phyloP scores from a whole-genome alignment of 2,113 vertebrate species.

The Corythornis cristatus region DNA sequence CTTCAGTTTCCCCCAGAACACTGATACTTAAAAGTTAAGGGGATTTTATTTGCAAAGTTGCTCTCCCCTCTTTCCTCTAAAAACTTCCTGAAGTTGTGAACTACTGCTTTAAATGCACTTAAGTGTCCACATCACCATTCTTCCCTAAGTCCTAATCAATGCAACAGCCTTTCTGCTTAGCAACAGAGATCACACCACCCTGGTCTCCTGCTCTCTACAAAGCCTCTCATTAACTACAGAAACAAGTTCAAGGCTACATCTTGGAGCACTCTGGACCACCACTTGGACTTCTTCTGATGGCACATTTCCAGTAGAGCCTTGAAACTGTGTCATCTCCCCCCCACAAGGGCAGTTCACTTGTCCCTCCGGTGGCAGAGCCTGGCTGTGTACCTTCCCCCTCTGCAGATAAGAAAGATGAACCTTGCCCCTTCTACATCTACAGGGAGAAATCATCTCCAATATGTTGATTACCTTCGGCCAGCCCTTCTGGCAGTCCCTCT shows the following conservation, averaged over 20 bases:
- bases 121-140: not conserved
- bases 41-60: not conserved
- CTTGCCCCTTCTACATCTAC: constrained; percentile 38
- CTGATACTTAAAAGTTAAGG: not conserved
- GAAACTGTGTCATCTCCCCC: not conserved
- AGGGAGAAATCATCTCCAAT: constrained; percentile 44
- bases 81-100: constrained; percentile 13
- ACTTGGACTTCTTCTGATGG: not conserved
- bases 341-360: not conserved
- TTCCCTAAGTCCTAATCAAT: not conserved
- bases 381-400: not conserved
- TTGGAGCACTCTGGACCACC: constrained; percentile 1
- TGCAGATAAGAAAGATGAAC: constrained; percentile 57
- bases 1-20: not conserved
- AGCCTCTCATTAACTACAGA: not conserved
- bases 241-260: constrained; percentile 25
- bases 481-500: not conserved
- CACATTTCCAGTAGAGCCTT: not conserved
- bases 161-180: constrained; percentile 21
- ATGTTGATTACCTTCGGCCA: not conserved
- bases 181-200: not conserved
- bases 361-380: not conserved
- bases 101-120: not conserved
- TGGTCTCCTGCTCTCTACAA: not conserved
- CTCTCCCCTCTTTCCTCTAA: not conserved